phyloP scores from a whole-genome alignment of 2,888 invertebrate genomes.

The Theodoxus fluviatilis region DNA sequence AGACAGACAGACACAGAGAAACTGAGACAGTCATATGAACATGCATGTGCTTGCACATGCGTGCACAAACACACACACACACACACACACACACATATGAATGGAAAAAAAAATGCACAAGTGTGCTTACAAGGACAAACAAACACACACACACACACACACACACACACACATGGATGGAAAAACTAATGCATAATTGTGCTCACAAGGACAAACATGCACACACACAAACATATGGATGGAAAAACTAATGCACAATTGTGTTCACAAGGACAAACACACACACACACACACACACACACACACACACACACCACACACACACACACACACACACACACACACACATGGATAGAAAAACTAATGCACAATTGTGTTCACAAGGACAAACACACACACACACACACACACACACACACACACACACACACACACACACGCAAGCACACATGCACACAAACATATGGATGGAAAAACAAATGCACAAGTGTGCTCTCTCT shows the following conservation, averaged over 20 bases:
- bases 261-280: not conserved
- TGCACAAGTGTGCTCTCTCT: not conserved
- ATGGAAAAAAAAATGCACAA: no score
- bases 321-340: conserved; percentile 8
- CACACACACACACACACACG: not conserved
- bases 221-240: conserved; percentile 1
- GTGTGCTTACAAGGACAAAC: no score
- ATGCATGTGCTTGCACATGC: not conserved
- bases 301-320: conserved; percentile 6
- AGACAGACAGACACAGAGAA: conserved; percentile 4
- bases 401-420: conserved; percentile 11
- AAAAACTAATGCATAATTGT: not conserved
- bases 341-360: conserved; percentile 4
- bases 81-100: conserved; percentile 20
- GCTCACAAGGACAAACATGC: not conserved
- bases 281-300: conserved; percentile 16
- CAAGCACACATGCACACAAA: conserved; percentile 7
- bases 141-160: conserved; percentile 13
- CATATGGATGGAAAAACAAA: not conserved
- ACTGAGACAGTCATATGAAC: not conserved
- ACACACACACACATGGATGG: conserved; percentile 13
- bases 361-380: not conserved
- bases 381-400: conserved; percentile 12
- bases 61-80: conserved; percentile 5
- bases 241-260: not conserved